phyloP scores from a whole-genome alignment of 1,140 invertebrate species.

The Achatina immaculata region DNA sequence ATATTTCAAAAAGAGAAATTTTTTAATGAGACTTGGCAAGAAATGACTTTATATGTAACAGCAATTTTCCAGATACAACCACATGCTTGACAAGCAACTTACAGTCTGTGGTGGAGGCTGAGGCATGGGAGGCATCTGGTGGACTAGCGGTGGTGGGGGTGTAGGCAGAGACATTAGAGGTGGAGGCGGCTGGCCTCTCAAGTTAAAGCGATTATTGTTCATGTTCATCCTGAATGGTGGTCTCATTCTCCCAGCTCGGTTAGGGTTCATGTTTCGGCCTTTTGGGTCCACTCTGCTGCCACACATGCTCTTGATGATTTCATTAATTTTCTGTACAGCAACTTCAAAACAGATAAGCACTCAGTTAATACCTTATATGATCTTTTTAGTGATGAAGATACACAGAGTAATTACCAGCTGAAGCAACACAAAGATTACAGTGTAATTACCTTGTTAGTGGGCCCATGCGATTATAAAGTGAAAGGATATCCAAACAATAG shows the following conservation, averaged over 20 bases:
- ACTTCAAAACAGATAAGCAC: conserved; percentile 68
- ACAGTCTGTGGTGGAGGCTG: conserved; percentile 21
- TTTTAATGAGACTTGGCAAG: too few relatives aligned
- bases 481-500: too few relatives aligned
- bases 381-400: background rate
- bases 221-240: conserved; percentile 4
- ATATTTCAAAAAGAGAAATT: too few relatives aligned
- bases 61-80: too few relatives aligned
- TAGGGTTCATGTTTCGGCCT: background rate
- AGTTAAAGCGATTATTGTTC: background rate
- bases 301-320: conserved; percentile 72
- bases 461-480: too few relatives aligned
- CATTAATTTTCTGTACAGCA: conserved; percentile 77
- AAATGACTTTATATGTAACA: too few relatives aligned
- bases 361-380: background rate
- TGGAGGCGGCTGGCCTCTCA: conserved; percentile 26
- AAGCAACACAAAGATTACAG: too few relatives aligned
- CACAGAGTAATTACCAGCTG: too few relatives aligned
- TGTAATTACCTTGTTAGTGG: too few relatives aligned
- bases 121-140: conserved; percentile 32
- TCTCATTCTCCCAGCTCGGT: conserved; percentile 26
- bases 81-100: too few relatives aligned
- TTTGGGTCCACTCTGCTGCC: conserved; percentile 21
- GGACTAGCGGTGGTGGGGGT: conserved; percentile 39
- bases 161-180: conserved; percentile 38